Conservation (phyloP, 2,113 vertebrate species). For the Catharus minimus region DNA sequence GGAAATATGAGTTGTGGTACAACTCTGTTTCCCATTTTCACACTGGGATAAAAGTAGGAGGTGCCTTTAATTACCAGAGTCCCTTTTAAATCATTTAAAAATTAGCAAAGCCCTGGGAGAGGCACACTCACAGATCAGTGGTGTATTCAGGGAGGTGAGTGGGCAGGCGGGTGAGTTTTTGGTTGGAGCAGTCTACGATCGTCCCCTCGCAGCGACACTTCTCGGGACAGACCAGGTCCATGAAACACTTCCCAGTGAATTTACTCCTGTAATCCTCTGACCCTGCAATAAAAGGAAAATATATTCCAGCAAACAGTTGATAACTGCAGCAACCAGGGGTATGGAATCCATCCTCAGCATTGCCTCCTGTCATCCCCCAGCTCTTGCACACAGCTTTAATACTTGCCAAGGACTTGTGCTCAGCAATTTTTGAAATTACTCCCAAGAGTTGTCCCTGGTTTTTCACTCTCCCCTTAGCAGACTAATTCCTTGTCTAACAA, state of each 20-base stretch:
- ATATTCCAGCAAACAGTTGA: neutral
- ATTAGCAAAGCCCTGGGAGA: neutral
- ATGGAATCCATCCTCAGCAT: neutral
- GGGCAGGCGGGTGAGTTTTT: slow-evolving; percentile 87
- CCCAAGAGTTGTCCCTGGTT: neutral
- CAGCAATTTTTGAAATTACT: neutral
- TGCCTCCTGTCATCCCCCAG: neutral
- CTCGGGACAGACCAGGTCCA: slow-evolving; percentile 94
- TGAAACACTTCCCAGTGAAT: slow-evolving; percentile 91
- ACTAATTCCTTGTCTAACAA: neutral
- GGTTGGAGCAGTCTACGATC: slow-evolving; percentile 93
- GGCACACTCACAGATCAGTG: slow-evolving; percentile 89
- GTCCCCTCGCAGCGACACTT: slow-evolving; percentile 95
- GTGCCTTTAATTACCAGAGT: neutral
- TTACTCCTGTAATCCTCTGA: slow-evolving; percentile 93
- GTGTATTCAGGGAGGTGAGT: slow-evolving; percentile 90
- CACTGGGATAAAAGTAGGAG: neutral
- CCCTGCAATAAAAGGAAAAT: slow-evolving; percentile 75
- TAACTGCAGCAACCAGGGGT: neutral
- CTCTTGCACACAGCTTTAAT: neutral
- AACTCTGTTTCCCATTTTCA: neutral
- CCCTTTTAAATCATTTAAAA: neutral
- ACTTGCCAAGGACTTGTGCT: neutral
- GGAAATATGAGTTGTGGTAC: neutral
- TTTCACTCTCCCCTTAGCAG: neutral